Base-by-base conservation (phyloP, 2,888 invertebrate species). In the Augochlorella aurata region DNA sequence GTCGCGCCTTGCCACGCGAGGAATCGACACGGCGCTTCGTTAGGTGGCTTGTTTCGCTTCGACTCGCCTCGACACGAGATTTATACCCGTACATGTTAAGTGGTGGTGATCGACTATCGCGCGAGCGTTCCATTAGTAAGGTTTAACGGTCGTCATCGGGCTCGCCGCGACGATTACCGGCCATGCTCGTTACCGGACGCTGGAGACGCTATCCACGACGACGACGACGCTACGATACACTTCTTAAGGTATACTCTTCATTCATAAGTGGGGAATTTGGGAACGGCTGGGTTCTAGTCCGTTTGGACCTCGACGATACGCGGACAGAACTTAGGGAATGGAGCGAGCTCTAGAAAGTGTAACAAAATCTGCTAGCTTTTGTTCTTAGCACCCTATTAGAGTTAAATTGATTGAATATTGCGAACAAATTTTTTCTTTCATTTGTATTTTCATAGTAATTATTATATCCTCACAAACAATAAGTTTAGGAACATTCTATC, bases 11-110 rank as follows among this genome's bases (percentile, higher is more conserved):
- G 84, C 89, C 90, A 81, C 89, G 90, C 90, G 90, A 86, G 88
- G 89, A 89, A 89, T 87, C 87, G 89, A 88, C 90, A 90, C 88
- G 90, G 88, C 85, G 85, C 89, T 88, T 91, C 90, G 91, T 92
- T 92, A 90, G 90, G 77, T 86, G 90, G 87, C 87, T 85, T 88
- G 84, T 86, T 84, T 86, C 81, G 77, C 58, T 82, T 83, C 77
- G 84, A 54, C 69, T 77, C 83, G 84, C 73, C 76, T 70, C 83
- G 67, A 68, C 69, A 38, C 69, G 73, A 81, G 85, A 84, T 91
- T 90, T 91, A 91, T 90, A 86, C 85, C 80, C 81, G 87, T 84
- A 81, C 84, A 87, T 85, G 88, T 89, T 89, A 88, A 91, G 92
- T 91, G 90, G 87, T 88, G 91, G 72, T 88, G 91, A 90, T 90